Base-by-base conservation (phyloP, 2,113 vertebrate species). In the Notarius lentiginosus region DNA sequence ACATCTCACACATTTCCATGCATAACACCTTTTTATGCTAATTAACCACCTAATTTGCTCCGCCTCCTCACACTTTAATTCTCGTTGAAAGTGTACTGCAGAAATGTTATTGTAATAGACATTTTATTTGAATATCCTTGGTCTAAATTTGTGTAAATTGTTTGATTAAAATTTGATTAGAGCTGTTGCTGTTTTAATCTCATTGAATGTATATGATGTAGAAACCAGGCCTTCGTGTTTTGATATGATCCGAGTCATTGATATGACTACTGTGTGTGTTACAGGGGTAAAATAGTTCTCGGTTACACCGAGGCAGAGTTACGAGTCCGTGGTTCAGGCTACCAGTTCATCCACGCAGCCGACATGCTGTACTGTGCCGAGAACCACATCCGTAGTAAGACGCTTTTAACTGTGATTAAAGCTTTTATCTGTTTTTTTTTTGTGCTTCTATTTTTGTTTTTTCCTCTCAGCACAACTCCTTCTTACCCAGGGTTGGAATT, bases 361-460 rank as follows among this genome's bases (percentile, higher is more conserved):
- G 93, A 93, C 55, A 92, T 93, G 93, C 73, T 93, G 49, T 88
- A 93, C 89, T 93, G 93, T 20, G 92, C 92, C 0, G 93, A 93
- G 75, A 92, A 93, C 83, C 93, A 93, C 51, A 72, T 93, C 75
- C 88, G 90, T n/a, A 93, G 93, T 93, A 89, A 91, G 92, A 51
- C 51, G 22, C 49, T 72, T n/a, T 12, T 10, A 49, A n/a, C 58
- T 17, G 0, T 5, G 30, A 30, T 79, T 56, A 58, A 34, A 80
- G 9, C 27, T 22, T 41, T 58, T 20, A 5, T 77, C 20, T 12
- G 66, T 0, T 30, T 30, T 4, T 68, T 18, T 73, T 73, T 73
- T 70, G 5, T 14, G 30, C 66, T 72, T 41, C 24, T 66, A 14
- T 66, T 14, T 27, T 8, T 41, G 7, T 73, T 11, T 22, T 15